Conservation (phyloP, 2,888 invertebrate species). For the Apomyelois bistriatella region DNA sequence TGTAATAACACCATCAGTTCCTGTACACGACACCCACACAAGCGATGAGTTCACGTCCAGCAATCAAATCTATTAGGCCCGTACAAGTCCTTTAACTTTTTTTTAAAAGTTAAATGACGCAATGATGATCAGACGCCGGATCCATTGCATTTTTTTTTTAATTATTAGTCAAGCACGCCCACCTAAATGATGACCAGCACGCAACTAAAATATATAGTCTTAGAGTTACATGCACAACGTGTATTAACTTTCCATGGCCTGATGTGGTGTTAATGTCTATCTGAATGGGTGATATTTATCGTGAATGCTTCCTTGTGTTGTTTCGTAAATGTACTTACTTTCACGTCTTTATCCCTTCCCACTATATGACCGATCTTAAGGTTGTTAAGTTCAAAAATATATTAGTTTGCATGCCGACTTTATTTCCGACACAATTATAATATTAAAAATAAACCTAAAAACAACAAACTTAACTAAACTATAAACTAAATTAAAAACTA, state of each 20-base stretch:
- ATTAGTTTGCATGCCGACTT: too few relatives aligned
- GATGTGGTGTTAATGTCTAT: neutral
- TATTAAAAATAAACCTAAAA: too few relatives aligned
- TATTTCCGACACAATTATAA: too few relatives aligned
- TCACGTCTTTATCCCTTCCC: too few relatives aligned
- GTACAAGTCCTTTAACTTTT: conserved; percentile 22
- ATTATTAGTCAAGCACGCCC: conserved; percentile 33
- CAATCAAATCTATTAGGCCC: conserved; percentile 22
- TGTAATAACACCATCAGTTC: conserved; percentile 13
- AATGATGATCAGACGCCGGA: conserved; percentile 29
- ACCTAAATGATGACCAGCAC: conserved; percentile 18
- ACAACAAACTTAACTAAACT: too few relatives aligned
- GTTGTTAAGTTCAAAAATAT: too few relatives aligned
- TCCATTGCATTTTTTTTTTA: conserved; percentile 26
- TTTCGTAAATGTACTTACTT: too few relatives aligned
- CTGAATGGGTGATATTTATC: too few relatives aligned
- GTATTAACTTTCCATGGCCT: neutral
- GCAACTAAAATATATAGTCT: neutral
- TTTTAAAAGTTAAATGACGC: conserved; percentile 26
- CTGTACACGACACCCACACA: conserved; percentile 35
- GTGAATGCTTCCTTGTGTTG: too few relatives aligned
- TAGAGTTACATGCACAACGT: neutral
- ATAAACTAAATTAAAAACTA: too few relatives aligned
- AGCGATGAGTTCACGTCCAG: conserved; percentile 38
- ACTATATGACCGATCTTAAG: too few relatives aligned